Base-by-base conservation (phyloP, 2,797 vertebrate genomes). In the Lates japonicus region DNA sequence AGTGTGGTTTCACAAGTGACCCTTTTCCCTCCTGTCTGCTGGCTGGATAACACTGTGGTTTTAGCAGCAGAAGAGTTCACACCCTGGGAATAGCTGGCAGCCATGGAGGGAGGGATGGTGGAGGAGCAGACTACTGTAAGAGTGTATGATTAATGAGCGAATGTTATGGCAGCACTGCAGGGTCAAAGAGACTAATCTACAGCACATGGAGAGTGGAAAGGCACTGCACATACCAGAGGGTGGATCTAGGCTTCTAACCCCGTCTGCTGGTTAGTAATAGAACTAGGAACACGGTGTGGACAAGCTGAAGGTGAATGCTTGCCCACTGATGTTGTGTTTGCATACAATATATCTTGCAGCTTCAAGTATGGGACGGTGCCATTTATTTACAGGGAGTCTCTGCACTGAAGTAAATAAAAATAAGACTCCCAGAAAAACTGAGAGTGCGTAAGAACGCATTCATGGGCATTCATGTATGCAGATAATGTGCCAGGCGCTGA, bases 81-180 rank as follows among this genome's bases (percentile, higher is more conserved):
- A 92, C 91, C 81, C 84, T 81, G 82, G 78, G 87, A 87, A 86
- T 82, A 80, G 85, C 78, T 70, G 69, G 84, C 76, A 75, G 85
- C 71, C 55, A 60, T 29, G 48, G 62, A 75, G 78, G 85, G 70
- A 83, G 74, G 78, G 77, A 72, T 22, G 80, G 64, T 67, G 70
- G 85, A 84, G 51, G 70, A 84, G 79, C 14, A 48, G 75, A 82
- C 78, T 81, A 81, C 85, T 88, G 87, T 90, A 88, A 83, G 74
- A 86, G 87, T 72, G 91, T n/a, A n/a, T 94, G 93, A 94, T 93
- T 93, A 95, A 94, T 88, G 85, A 93, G 92, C 67, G 11, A 82
- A 81, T 91, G 89, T 91, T 93, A 89, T 93, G 90, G 92, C 88
- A 88, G 91, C 77, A 74, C 70, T 25, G 59, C 73, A 12, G 72